Evolutionary conservation across 2,797 vertebrate genomes (phyloP).

Genomic region (Salarias fasciatus): DNA sequence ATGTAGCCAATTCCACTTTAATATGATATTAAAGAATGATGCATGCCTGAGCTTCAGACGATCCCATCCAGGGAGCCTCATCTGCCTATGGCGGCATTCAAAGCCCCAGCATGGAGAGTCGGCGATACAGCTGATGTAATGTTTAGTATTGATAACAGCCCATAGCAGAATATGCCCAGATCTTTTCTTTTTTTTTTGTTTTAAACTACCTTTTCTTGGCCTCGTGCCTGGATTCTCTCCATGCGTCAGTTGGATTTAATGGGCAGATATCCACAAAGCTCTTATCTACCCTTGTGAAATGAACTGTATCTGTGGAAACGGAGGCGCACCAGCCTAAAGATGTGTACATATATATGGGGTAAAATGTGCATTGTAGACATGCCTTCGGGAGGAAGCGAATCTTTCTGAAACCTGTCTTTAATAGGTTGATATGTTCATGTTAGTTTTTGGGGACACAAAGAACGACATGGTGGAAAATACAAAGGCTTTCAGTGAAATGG

Average conservation of each 20-base stretch:
- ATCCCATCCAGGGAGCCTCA: slow-evolving; percentile 52
- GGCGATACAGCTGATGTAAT: slow-evolving; percentile 74
- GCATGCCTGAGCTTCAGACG: slow-evolving; percentile 68
- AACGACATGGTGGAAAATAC: not conserved
- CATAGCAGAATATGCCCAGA: slow-evolving; percentile 73
- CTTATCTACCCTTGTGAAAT: slow-evolving; percentile 59
- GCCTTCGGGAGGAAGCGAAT: slow-evolving; percentile 5
- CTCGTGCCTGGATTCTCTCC: slow-evolving; percentile 39
- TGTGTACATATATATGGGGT: not conserved
- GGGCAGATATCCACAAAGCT: slow-evolving; percentile 54
- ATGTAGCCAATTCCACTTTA: slow-evolving; percentile 85
- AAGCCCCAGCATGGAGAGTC: slow-evolving; percentile 27
- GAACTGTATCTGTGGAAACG: slow-evolving; percentile 50
- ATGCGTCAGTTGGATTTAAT: slow-evolving; percentile 64
- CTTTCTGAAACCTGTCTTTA: slow-evolving; percentile 13
- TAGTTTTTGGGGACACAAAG: not conserved
- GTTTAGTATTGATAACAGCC: slow-evolving; percentile 82
- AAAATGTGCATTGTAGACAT: slow-evolving; percentile 9
- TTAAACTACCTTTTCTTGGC: slow-evolving; percentile 44
- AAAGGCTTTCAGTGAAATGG: not conserved
- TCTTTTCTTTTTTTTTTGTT: slow-evolving; percentile 55
- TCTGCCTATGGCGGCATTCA: slow-evolving; percentile 57
- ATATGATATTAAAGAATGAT: slow-evolving; percentile 85
- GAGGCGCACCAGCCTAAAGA: not conserved
- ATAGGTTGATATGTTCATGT: slow-evolving; percentile 12